A percentile compares a stretch with the other conserved stretches of the same genome.
phyloP scores from a whole-genome alignment of 2,888 invertebrate species.

The Graphium colonna region DNA sequence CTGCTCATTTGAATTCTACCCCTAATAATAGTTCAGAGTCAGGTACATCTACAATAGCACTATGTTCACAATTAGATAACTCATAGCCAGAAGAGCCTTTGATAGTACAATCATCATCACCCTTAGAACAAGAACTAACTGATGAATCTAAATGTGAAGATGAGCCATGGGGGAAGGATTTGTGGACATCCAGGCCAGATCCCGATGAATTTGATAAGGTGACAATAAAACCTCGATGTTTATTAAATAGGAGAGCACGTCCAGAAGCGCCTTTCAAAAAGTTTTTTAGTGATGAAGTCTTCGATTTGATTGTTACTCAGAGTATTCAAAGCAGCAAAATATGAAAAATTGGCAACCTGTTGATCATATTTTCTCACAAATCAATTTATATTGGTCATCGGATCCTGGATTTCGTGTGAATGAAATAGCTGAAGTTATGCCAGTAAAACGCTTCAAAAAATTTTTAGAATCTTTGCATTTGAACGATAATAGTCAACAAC shows the following conservation, averaged over 20 bases:
- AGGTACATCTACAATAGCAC: too few species aligned
- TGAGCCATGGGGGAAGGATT: slow-evolving; percentile 29
- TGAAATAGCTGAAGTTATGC: slow-evolving; percentile 24
- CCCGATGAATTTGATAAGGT: slow-evolving; percentile 27
- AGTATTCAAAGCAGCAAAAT: slow-evolving; percentile 2
- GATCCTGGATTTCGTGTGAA: slow-evolving; percentile 7
- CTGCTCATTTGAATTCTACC: slow-evolving; percentile 24
- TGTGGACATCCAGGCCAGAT: slow-evolving; percentile 27
- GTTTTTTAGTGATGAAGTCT: slow-evolving; percentile 18
- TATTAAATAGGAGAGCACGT: slow-evolving; percentile 25
- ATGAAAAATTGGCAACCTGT: background rate
- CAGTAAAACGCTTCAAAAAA: slow-evolving; percentile 23
- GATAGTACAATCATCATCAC: too few species aligned
- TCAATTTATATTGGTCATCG: slow-evolving; percentile 29
- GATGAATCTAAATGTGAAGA: slow-evolving; percentile 30
- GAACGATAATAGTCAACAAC: slow-evolving; percentile 22
- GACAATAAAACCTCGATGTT: slow-evolving; percentile 26
- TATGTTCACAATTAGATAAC: slow-evolving; percentile 27
- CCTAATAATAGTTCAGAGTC: slow-evolving; percentile 23
- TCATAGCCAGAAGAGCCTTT: too few species aligned
- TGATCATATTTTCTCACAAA: too few species aligned
- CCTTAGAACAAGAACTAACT: slow-evolving; percentile 26
- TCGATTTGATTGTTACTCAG: background rate
- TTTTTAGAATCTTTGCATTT: slow-evolving; percentile 20
- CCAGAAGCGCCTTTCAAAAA: slow-evolving; percentile 21